Evolutionary conservation across 2,888 invertebrate genomes (phyloP).

Genomic region (Unio pictorum): DNA sequence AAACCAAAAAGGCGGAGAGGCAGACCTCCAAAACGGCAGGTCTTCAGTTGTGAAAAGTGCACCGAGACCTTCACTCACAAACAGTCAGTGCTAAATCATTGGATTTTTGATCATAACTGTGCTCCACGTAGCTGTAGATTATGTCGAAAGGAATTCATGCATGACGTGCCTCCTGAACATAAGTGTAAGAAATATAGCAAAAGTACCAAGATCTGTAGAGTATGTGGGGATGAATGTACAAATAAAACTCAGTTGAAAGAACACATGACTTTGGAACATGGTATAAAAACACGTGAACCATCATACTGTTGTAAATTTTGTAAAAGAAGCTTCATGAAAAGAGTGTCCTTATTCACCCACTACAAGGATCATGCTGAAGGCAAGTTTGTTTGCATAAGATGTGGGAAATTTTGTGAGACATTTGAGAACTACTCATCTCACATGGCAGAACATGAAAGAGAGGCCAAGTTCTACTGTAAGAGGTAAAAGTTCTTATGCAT

Average conservation of each 20-base stretch:
- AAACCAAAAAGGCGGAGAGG: too few relatives aligned
- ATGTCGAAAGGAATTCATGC: conserved; percentile 13
- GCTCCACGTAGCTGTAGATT: conserved; percentile 14
- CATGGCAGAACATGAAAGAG: conserved; percentile 47
- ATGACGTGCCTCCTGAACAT: conserved; percentile 11
- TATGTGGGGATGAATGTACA: conserved; percentile 2
- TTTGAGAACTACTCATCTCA: conserved; percentile 44
- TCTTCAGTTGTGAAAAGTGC: conserved; percentile 14
- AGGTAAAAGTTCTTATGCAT: conserved; percentile 5
- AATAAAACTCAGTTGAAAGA: conserved; percentile 4
- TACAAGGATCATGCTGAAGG: conserved; percentile 52
- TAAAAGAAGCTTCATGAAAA: conserved; percentile 51
- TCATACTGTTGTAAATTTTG: conserved; percentile 56
- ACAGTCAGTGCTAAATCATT: conserved; percentile 16
- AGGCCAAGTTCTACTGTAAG: conserved; percentile 50
- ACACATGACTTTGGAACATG: conserved; percentile 5
- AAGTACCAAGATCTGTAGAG: conserved; percentile 3
- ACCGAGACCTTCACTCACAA: conserved; percentile 14
- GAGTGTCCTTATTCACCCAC: conserved; percentile 53
- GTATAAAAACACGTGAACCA: conserved; percentile 11
- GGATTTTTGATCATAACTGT: conserved; percentile 6
- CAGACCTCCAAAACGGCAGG: conserved; percentile 1
- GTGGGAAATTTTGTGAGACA: conserved; percentile 55
- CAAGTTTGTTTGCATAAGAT: conserved; percentile 51
- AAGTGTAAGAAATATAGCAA: conserved; percentile 10